These are phyloP conservation scores for Rhinoptilus africanus DNA, from an alignment of 2,113 vertebrate species.

Conservation along the genomic window DNA sequence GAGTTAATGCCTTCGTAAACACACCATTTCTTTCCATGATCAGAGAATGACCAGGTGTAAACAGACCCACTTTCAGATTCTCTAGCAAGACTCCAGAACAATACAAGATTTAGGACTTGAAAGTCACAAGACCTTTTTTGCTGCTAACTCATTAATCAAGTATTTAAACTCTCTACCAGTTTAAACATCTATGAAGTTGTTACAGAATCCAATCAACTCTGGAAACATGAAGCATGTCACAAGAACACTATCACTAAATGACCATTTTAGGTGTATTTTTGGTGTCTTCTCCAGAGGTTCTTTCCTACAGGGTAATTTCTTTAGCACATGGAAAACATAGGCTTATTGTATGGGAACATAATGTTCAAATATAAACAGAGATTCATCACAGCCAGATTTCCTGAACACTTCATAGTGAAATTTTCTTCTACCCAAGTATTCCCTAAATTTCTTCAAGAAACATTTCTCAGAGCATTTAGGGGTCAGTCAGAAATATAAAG, in stretches of 20 bases:
- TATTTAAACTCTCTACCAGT: not conserved
- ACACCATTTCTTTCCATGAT: not conserved
- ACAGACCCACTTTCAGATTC: not conserved
- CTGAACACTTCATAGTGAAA: not conserved
- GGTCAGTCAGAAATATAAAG: not conserved
- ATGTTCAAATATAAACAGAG: not conserved
- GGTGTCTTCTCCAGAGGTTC: not conserved
- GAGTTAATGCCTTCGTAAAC: not conserved
- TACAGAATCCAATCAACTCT: not conserved
- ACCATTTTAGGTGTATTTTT: not conserved
- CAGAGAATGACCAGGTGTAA: not conserved
- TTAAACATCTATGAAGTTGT: not conserved
- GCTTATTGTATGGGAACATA: not conserved
- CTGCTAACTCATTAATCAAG: not conserved
- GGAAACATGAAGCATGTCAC: not conserved
- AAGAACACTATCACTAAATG: not conserved
- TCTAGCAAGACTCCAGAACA: not conserved
- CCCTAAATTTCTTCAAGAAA: not conserved
- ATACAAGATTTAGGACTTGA: not conserved
- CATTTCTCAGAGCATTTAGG: not conserved
- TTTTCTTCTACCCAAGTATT: not conserved
- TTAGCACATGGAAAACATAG: not conserved
- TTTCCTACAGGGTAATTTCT: not conserved
- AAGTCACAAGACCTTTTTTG: not conserved
- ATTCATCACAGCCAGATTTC: not conserved